Base-by-base conservation (phyloP, 2,113 vertebrate genomes). In the Terrapene triunguis region DNA sequence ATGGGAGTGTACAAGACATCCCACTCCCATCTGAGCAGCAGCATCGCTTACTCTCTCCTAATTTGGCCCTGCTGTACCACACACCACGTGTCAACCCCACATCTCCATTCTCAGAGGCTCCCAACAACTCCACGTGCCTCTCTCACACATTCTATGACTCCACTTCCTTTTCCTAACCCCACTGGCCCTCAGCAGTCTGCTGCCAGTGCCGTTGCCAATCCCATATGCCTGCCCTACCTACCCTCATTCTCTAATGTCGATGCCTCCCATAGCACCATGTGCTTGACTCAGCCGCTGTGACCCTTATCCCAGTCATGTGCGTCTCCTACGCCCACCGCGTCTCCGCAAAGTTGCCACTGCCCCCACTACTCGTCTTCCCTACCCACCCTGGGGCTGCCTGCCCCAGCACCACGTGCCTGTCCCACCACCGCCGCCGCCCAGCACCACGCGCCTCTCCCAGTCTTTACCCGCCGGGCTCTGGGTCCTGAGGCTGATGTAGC, bases 401-500 rank as follows among this genome's bases (percentile, higher is more conserved):
- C 42, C 10, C 87, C 4, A 32, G 84, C 48, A 38, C 11, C 69
- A 65, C 8, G n/a, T 5, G 10, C 47, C 76, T 4, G 8, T 54
- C n/a, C 16, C 2, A 35, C 57, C 32, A 35, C 57, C 8, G 12
- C 86, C 32, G n/a, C n/a, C n/a, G n/a, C n/a, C n/a, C 16, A 62
- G 12, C 90, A 25, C 57, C 76, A 89, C 90, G 57, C 10, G 87
- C 79, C 11, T 24, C 12, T 78, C 62, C 53, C 53, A 13, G 25
- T 9, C 82, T 93, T 44, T 97, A 99, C 99, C 99, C 94, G 91
- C 74, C 10, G 88, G 92, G 17, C 90, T 98, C 94, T 98, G 98
- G 10, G 98, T 99, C 50, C 99, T 96, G 44, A 97, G 97, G 51
- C 93, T 97, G 19, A 99, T 96, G 90, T 99, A 99, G 12, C 98